Base-by-base conservation (phyloP, 2,888 invertebrate species). In the Diaperis boleti region DNA sequence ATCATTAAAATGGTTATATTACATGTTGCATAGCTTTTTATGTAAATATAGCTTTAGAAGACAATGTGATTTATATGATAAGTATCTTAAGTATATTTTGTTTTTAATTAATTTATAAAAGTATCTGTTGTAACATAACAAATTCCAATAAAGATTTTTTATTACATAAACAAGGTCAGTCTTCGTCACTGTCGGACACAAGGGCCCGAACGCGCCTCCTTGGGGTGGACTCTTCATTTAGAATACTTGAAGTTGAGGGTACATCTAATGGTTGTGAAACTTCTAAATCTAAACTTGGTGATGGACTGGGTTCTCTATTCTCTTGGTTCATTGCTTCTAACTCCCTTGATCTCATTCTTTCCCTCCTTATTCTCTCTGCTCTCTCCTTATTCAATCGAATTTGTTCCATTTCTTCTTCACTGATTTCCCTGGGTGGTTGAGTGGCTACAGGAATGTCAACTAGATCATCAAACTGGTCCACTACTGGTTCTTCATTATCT, bases 321-420 rank as follows among this genome's bases (percentile, higher is more conserved):
- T 7, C 7, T 22, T 22, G 22, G 22, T 22, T 22, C 22, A 22
- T 22, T 4, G 22, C 22, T 22, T n/a, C n/a, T n/a, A n/a, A n/a
- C n/a, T n/a, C n/a, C n/a, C n/a, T n/a, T n/a, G n/a, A n/a, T n/a
- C n/a, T n/a, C n/a, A n/a, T n/a, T n/a, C 81, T 73, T 57, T 75
- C 72, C 50, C 62, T 64, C 47, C 74, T 74, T 75, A 84, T 44
- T 78, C 81, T 69, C 73, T 83, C 69, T 14, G 81, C 81, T 70
- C 83, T 74, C 68, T 79, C 77, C 65, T 69, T 75, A 67, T 80
- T 81, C 42, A 72, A 83, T 49, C 88, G 84, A 74, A 92, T 93
- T 68, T 85, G 85, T 15, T 90, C 85, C 80, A 92, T 89, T 72
- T 88, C 85, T 50, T 89, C 92, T 1, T 89, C 85, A 1, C 83